phyloP scores from a whole-genome alignment of 23 tunicate species.

The Corella eumyota region DNA sequence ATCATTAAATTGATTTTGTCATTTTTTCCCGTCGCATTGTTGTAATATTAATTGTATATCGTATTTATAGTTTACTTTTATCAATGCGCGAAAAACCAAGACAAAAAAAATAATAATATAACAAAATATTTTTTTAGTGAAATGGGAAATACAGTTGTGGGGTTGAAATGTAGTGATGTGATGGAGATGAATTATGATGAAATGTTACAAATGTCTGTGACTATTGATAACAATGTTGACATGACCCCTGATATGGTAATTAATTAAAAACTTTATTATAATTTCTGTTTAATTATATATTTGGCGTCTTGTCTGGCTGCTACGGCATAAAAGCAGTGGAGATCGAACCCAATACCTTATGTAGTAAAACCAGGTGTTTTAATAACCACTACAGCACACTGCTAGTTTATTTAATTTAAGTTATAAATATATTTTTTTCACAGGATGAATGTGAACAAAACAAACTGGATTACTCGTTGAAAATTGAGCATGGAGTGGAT shows the following conservation, averaged over 20 bases:
- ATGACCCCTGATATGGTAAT: constrained; percentile 80
- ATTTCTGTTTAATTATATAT: no score
- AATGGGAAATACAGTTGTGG: constrained; percentile 34
- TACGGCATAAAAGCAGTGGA: background rate
- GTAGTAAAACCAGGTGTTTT: no score
- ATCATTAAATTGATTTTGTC: no score
- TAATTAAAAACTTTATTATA: background rate
- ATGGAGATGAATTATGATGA: constrained; percentile 56
- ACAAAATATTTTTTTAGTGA: constrained; percentile 35
- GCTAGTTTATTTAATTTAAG: background rate
- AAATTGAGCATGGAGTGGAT: constrained; percentile 38
- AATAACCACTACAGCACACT: background rate
- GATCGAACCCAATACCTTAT: no score
- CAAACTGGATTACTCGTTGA: constrained; percentile 49
- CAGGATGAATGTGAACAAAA: constrained; percentile 55
- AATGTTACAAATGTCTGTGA: constrained; percentile 22
- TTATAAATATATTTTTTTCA: background rate
- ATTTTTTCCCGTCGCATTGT: no score
- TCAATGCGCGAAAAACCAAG: no score
- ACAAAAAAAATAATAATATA: no score
- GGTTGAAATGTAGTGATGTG: constrained; percentile 55
- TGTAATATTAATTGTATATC: no score
- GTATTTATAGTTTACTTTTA: no score
- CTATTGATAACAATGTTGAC: constrained; percentile 23
- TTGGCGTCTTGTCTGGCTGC: constrained; percentile 12